A percentile compares a stretch with the other conserved stretches of the same genome.
phyloP scores from a whole-genome alignment of 2,797 vertebrate genomes.

The Sebastes minor region DNA sequence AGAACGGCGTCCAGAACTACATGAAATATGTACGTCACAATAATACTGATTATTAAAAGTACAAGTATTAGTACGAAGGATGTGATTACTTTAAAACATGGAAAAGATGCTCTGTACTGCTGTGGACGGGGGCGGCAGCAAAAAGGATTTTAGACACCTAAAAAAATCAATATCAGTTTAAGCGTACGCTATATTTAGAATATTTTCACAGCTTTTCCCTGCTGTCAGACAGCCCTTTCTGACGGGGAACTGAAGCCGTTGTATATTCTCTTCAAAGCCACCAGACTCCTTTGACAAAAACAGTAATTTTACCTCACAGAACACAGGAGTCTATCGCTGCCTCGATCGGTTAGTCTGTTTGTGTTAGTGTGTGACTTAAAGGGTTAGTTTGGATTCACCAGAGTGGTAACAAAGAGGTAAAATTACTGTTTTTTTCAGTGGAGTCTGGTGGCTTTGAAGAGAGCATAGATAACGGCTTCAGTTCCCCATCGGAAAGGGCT shows the following conservation, averaged over 20 bases:
- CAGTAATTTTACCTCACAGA: no score
- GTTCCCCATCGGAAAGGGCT: background rate
- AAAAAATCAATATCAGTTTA: no score
- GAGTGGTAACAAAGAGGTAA: no score
- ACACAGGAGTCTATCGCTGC: no score
- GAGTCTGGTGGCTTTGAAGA: background rate
- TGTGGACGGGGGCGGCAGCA: no score
- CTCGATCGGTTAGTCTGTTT: no score
- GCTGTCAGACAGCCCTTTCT: background rate
- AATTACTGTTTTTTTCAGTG: no score
- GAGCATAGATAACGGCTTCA: background rate
- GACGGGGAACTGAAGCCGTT: background rate
- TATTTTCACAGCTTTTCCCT: background rate
- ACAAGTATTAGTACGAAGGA: background rate
- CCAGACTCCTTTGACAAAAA: no score
- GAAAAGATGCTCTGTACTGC: background rate
- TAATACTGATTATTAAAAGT: background rate
- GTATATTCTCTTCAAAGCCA: no score
- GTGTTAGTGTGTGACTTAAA: no score
- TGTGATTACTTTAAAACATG: background rate
- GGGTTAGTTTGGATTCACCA: no score
- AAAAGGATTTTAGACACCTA: no score
- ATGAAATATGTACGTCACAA: conserved; percentile 93
- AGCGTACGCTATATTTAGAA: background rate
- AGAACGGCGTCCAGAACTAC: conserved; percentile 98